These are phyloP conservation scores for Drosophila cardini DNA, from an alignment of 1,140 invertebrate species.

Conservation along the genomic window DNA sequence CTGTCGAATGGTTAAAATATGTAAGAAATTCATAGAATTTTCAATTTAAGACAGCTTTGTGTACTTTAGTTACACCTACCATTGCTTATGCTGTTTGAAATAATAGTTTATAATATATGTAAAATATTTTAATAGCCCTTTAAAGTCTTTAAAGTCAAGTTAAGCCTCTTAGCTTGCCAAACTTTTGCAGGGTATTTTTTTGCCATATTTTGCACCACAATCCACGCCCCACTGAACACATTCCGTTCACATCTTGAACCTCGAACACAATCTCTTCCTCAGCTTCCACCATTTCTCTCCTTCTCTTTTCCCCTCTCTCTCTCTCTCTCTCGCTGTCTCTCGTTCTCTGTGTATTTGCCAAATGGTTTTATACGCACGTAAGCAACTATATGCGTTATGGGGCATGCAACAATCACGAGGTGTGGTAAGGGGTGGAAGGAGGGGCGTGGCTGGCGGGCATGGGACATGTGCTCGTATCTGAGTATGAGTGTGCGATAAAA, in stretches of 20 bases:
- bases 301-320: neutral
- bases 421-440: neutral
- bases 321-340: neutral
- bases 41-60: too few relatives aligned
- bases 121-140: too few relatives aligned
- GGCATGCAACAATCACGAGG: conserved; percentile 4
- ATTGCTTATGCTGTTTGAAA: too few relatives aligned
- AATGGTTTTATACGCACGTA: conserved; percentile 62
- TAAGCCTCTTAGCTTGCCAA: too few relatives aligned
- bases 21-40: too few relatives aligned
- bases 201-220: neutral
- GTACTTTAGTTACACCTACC: too few relatives aligned
- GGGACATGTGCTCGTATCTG: conserved; percentile 44
- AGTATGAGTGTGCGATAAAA: conserved; percentile 55
- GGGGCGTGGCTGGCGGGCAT: neutral
- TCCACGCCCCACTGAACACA: conserved; percentile 10
- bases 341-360: conserved; percentile 17
- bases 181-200: neutral
- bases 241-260: conserved; percentile 48
- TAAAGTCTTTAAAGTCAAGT: too few relatives aligned
- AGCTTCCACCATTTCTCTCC: neutral
- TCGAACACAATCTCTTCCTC: conserved; percentile 19
- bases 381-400: conserved; percentile 1
- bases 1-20: too few relatives aligned
- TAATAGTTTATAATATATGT: too few relatives aligned